Conservation (phyloP, 2,888 invertebrate species). For the Catocala sponsa region DNA sequence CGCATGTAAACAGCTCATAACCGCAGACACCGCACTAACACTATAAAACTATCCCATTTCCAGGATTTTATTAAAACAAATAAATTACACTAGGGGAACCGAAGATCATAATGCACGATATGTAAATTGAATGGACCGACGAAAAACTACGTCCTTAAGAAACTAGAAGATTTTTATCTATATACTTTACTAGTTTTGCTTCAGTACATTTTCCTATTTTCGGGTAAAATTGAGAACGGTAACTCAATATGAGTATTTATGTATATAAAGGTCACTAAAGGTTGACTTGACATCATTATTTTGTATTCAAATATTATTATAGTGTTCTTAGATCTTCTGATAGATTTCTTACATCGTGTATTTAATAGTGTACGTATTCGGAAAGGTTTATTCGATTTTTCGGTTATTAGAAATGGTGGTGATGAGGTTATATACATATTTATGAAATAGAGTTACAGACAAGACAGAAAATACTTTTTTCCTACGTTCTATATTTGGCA, state of each 20-base stretch:
- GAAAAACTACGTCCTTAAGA: slow-evolving; percentile 50
- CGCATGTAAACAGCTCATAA: slow-evolving; percentile 85
- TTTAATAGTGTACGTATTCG: not conserved
- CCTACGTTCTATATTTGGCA: no score
- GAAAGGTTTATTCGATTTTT: no score
- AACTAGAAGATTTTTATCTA: slow-evolving; percentile 48
- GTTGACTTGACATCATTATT: slow-evolving; percentile 34
- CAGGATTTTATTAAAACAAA: slow-evolving; percentile 76
- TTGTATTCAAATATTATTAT: slow-evolving; percentile 33
- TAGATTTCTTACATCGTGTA: not conserved
- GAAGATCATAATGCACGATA: slow-evolving; percentile 63
- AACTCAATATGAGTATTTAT: slow-evolving; percentile 40
- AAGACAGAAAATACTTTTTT: no score
- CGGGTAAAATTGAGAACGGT: slow-evolving; percentile 37
- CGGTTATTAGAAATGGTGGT: no score
- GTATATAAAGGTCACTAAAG: slow-evolving; percentile 1
- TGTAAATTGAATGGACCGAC: slow-evolving; percentile 64
- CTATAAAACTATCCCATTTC: slow-evolving; percentile 79
- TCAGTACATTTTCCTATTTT: slow-evolving; percentile 40
- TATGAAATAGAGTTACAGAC: no score
- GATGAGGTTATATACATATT: no score
- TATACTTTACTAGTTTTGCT: slow-evolving; percentile 46
- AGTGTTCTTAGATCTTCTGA: not conserved
- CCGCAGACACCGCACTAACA: slow-evolving; percentile 70
- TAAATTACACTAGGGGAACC: slow-evolving; percentile 62